phyloP scores from a whole-genome alignment of 92 coral and sea anemone species.

The Heliopora coerulea region DNA sequence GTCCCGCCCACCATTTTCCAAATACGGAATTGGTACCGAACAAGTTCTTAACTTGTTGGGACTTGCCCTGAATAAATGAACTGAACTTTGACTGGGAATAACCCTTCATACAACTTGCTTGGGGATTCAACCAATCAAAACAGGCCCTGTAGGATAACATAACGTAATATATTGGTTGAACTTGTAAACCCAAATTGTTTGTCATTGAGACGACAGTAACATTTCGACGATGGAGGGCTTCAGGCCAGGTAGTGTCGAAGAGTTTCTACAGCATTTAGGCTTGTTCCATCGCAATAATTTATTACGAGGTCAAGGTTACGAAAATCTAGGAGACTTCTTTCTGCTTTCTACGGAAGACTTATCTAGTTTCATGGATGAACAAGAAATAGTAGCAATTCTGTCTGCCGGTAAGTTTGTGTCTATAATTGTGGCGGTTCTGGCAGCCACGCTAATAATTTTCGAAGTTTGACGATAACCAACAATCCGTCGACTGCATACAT shows the following conservation, averaged over 20 bases:
- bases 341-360: conserved; percentile 49
- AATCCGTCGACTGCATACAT: not conserved
- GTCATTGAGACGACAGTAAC: not conserved
- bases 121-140: conserved; percentile 13
- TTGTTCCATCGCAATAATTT: conserved; percentile 30
- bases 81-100: conserved; percentile 25
- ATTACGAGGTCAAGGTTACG: conserved; percentile 59
- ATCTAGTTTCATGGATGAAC: conserved; percentile 7
- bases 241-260: conserved; percentile 11
- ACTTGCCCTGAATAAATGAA: conserved; percentile 42
- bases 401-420: conserved; percentile 60
- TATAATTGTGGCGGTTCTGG: too few relatives aligned
- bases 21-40: not conserved
- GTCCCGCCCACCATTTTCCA: not conserved
- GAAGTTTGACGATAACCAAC: too few relatives aligned
- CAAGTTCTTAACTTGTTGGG: conserved; percentile 8
- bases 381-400: conserved; percentile 52
- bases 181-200: not conserved
- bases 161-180: not conserved
- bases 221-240: not conserved
- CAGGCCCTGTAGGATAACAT: not conserved
- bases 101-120: not conserved
- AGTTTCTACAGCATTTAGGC: conserved; percentile 45
- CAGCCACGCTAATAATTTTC: too few relatives aligned
- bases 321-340: conserved; percentile 44